Percentiles rank a stretch among this genome's conserved stretches.
Conservation (phyloP, 2,113 vertebrate species). For the Arizona elegans region DNA sequence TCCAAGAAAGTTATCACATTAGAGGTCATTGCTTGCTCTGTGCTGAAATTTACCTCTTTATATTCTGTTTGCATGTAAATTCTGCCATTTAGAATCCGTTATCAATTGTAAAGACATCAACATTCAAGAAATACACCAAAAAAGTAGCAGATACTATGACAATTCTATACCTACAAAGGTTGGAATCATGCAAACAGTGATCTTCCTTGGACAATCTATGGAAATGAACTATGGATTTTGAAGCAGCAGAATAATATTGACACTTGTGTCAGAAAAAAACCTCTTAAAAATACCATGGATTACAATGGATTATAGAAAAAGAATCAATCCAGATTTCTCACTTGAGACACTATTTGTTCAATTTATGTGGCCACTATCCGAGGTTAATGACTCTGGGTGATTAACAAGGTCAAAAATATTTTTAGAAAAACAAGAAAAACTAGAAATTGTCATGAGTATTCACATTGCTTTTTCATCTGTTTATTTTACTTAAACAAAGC, state of each 20-base stretch:
- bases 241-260: no score
- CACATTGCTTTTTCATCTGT: no score
- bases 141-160: background rate
- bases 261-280: background rate
- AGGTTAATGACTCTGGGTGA: background rate
- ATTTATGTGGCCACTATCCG: background rate
- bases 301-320: background rate
- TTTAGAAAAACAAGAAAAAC: no score
- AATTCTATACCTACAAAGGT: background rate
- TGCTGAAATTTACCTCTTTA: background rate
- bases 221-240: no score
- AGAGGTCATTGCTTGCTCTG: slow-evolving; percentile 19
- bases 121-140: background rate
- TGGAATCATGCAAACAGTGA: background rate
- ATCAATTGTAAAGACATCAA: background rate
- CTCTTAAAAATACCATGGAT: background rate
- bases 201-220: no score
- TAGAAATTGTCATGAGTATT: no score
- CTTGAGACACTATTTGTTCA: background rate
- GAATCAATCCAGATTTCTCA: background rate
- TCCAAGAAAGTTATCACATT: slow-evolving; percentile 20
- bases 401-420: background rate
- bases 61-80: slow-evolving; percentile 14
- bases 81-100: background rate
- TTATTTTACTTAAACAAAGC: no score